Evolutionary conservation across 2,113 vertebrate genomes (phyloP).

Genomic region (Calyptommatus sinebrachiatus): DNA sequence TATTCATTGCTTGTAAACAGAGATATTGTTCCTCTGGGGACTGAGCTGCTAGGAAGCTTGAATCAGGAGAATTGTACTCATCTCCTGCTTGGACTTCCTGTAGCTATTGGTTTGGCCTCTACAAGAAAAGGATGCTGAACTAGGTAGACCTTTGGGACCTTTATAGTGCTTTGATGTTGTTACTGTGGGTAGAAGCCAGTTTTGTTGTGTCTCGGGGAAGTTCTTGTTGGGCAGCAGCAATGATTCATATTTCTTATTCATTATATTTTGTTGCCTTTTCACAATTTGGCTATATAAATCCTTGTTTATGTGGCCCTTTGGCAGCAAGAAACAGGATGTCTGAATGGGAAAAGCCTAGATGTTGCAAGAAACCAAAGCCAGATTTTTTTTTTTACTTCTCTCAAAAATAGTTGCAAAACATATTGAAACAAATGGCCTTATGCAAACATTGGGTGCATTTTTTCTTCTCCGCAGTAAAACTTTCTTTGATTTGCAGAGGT

Average conservation of each 20-base stretch:
- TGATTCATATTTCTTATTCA: slow-evolving; percentile 46
- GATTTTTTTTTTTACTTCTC: not conserved
- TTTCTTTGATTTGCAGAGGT: too few species aligned
- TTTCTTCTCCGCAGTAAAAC: too few species aligned
- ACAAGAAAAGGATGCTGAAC: too few species aligned
- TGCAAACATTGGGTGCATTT: too few species aligned
- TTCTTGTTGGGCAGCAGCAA: slow-evolving; percentile 18
- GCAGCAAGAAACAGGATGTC: slow-evolving; percentile 28
- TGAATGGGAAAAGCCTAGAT: slow-evolving; percentile 25
- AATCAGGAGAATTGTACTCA: too few species aligned
- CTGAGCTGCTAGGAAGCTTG: too few species aligned
- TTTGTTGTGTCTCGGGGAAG: slow-evolving; percentile 30
- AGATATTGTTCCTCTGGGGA: not conserved
- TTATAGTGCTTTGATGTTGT: not conserved
- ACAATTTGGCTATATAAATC: slow-evolving; percentile 19
- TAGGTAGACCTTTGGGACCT: too few species aligned
- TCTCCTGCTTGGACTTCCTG: too few species aligned
- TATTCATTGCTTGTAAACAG: slow-evolving; percentile 11
- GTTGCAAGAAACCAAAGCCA: slow-evolving; percentile 40
- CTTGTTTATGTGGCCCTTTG: slow-evolving; percentile 41
- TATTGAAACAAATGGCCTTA: not conserved
- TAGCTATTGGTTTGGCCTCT: too few species aligned
- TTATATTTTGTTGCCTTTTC: slow-evolving; percentile 21
- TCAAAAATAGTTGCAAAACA: not conserved
- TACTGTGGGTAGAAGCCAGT: not conserved